Conservation (phyloP, 2,113 vertebrate genomes). For the Neolamprologus cancellatus region DNA sequence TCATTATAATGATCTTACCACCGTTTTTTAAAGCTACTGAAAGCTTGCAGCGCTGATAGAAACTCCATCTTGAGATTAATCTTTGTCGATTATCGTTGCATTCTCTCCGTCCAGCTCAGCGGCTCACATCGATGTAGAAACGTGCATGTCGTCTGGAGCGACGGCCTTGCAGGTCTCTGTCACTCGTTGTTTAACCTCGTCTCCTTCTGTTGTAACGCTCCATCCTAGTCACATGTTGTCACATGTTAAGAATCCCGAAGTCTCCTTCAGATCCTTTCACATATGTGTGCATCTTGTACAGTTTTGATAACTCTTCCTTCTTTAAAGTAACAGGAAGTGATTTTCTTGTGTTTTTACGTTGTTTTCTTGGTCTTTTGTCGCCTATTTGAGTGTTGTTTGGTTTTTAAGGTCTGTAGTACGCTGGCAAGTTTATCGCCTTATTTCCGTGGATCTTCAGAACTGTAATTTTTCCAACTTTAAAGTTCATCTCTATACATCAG, state of each 20-base stretch:
- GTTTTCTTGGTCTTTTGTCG: background rate
- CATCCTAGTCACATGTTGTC: background rate
- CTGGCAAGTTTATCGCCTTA: background rate
- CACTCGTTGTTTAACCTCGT: no score
- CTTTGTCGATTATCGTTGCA: background rate
- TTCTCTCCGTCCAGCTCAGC: background rate
- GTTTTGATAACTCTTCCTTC: background rate
- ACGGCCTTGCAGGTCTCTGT: background rate
- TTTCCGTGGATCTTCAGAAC: fast-evolving
- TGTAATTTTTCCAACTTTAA: background rate
- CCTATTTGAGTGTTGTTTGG: background rate
- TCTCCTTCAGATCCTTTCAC: background rate
- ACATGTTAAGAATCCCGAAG: background rate
- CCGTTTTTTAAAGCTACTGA: background rate
- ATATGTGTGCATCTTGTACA: background rate
- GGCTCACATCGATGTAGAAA: background rate
- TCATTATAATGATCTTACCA: background rate
- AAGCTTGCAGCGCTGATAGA: background rate
- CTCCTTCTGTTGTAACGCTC: background rate
- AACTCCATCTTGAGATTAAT: background rate
- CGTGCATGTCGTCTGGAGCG: background rate
- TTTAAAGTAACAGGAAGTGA: background rate
- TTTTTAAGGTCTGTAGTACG: background rate
- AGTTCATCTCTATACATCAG: background rate
- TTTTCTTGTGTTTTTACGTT: background rate